Base-by-base conservation (phyloP, 2,797 vertebrate genomes). In the Enteromius afrohamiltoni region DNA sequence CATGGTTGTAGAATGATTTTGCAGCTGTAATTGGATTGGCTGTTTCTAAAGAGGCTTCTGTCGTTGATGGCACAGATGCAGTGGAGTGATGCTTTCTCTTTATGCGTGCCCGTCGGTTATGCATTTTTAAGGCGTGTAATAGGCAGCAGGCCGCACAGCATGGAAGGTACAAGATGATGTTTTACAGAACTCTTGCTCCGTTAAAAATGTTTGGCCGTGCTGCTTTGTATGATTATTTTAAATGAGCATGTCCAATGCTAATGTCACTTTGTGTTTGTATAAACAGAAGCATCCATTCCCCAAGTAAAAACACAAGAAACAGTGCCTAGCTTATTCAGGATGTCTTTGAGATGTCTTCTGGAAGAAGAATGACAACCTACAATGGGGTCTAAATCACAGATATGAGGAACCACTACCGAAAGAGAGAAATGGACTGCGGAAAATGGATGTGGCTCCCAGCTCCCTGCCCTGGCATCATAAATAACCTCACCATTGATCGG, bases 401-500 rank as follows among this genome's bases (percentile, higher is more conserved):
- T 60, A 82, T 84, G 83, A 88, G 85, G 70, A 68, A 83, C 80
- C 75, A 77, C 84, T 83, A 88, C 65, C 6, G 11, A 79, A 79
- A 68, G 85, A 87, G 74, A 77, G 85, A 84, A 88, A 88, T 85
- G 26, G 87, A 82, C 6, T 75, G 60, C 0, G 2, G 76, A 90
- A 92, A 91, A 93, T 90, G 14, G 86, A 94, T 93, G 90, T 85
- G 85, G 88, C 88, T 87, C 86, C 90, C 85, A 73, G 86, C 86
- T 88, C 84, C 60, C 64, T 7, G 69, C 82, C 84, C 86, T 71
- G 47, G 80, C 88, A 89, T 92, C 91, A 91, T 94, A 92, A 93
- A 94, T 94, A 92, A 94, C 90, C 88, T 87, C 89, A 68, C 85
- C 93, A 93, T 93, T 92, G 94, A 93, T 94, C 92, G 89, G 71